Percentiles rank a stretch among this genome's conserved stretches.
Conservation (phyloP, 2,113 vertebrate genomes). For the Chroicocephalus ridibundus region DNA sequence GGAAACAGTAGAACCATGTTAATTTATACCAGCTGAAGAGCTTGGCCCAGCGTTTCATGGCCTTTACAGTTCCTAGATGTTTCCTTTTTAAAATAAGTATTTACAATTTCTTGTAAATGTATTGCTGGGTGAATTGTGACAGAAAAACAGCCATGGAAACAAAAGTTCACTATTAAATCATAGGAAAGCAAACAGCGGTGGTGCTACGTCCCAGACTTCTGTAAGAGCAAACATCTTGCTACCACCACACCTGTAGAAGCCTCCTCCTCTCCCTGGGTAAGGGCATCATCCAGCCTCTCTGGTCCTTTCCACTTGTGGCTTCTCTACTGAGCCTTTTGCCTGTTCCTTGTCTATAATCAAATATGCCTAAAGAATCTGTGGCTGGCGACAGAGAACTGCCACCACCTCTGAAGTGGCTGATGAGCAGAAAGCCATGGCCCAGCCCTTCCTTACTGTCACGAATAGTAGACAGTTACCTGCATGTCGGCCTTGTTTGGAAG, state of each 20-base stretch:
- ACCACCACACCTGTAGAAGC: neutral
- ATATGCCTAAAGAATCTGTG: neutral
- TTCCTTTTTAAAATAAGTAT: conserved; percentile 36
- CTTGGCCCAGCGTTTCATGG: neutral
- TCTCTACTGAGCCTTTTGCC: neutral
- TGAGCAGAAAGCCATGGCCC: neutral
- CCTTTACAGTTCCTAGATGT: neutral
- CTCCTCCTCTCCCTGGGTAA: neutral
- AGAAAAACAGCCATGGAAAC: neutral
- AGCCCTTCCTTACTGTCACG: neutral
- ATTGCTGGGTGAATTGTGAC: neutral
- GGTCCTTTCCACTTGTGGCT: neutral
- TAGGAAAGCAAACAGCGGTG: neutral
- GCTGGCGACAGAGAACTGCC: neutral
- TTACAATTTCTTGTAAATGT: conserved; percentile 21
- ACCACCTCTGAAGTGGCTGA: neutral
- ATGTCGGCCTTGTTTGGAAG: neutral
- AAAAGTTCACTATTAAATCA: neutral
- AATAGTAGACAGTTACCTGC: neutral
- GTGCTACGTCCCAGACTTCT: neutral
- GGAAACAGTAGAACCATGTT: neutral
- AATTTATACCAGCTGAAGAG: conserved; percentile 14
- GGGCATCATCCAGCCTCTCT: neutral
- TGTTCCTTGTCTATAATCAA: neutral
- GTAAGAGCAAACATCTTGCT: neutral